These are phyloP conservation scores for Disparrhopalites patrizii DNA, from an alignment of 2,888 invertebrate species.

Conservation along the genomic window DNA sequence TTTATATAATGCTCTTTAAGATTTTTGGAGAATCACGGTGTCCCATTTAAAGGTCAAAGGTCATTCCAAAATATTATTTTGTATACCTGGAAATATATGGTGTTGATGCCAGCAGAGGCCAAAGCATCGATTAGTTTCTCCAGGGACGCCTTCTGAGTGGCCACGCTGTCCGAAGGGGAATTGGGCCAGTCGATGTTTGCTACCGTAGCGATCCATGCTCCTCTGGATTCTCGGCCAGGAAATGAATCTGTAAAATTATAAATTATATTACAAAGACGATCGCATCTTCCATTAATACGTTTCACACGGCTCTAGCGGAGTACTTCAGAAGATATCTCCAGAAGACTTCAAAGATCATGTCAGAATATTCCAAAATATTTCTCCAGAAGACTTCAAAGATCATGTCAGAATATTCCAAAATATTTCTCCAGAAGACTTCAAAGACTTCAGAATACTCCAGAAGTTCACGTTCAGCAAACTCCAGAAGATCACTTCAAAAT, in stretches of 20 bases:
- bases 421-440: too few relatives aligned
- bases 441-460: too few relatives aligned
- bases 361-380: too few relatives aligned
- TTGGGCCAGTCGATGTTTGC: constrained; percentile 42
- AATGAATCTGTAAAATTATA: constrained; percentile 29
- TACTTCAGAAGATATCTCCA: too few relatives aligned
- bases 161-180: constrained; percentile 28
- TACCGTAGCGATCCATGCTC: constrained; percentile 43
- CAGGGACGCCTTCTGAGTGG: constrained; percentile 30
- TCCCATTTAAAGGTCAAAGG: too few relatives aligned
- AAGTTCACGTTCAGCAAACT: too few relatives aligned
- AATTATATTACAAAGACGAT: background rate
- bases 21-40: background rate
- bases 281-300: background rate
- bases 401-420: too few relatives aligned
- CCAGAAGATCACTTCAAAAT: too few relatives aligned
- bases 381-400: too few relatives aligned
- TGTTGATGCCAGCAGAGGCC: constrained; percentile 34
- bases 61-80: too few relatives aligned
- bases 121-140: constrained; percentile 30
- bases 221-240: constrained; percentile 39
- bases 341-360: too few relatives aligned
- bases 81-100: constrained; percentile 42
- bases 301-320: background rate
- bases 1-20: background rate